These are phyloP conservation scores for Drosophila nr. fundita DNA, from an alignment of 2,888 invertebrate genomes.

Conservation along the genomic window DNA sequence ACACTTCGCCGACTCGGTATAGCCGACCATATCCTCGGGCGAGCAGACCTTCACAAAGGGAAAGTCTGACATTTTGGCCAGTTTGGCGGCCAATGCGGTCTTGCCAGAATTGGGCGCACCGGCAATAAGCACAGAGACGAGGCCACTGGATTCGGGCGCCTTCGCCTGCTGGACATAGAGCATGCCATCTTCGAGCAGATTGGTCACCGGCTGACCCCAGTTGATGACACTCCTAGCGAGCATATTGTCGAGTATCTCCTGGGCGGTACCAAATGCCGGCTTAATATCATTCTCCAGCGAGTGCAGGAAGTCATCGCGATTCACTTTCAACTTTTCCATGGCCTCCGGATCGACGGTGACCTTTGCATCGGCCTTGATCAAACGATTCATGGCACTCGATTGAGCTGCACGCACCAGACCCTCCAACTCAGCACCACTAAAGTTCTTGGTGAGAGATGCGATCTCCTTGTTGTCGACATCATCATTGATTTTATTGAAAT, in stretches of 20 bases:
- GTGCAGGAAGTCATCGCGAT: conserved; percentile 93
- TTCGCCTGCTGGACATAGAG: conserved; percentile 95
- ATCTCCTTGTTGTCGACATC: conserved; percentile 92
- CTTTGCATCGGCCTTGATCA: conserved; percentile 95
- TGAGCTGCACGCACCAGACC: conserved; percentile 97
- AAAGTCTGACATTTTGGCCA: conserved; percentile 98
- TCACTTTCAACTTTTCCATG: conserved; percentile 94
- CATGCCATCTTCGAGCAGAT: conserved; percentile 96
- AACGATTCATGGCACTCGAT: conserved; percentile 97
- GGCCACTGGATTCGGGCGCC: conserved; percentile 90
- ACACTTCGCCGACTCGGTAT: conserved; percentile 97
- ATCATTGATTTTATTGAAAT: conserved; percentile 94
- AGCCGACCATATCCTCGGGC: conserved; percentile 98
- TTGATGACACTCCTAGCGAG: conserved; percentile 94
- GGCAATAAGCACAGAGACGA: conserved; percentile 96
- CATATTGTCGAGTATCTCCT: conserved; percentile 94
- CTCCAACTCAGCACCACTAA: conserved; percentile 98
- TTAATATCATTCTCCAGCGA: conserved; percentile 97
- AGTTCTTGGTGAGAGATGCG: conserved; percentile 94
- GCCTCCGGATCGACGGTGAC: conserved; percentile 97
- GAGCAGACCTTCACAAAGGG: conserved; percentile 99
- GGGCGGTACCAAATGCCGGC: conserved; percentile 97
- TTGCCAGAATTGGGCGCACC: conserved; percentile 98
- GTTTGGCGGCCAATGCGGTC: conserved; percentile 97
- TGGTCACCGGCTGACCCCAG: conserved; percentile 96